phyloP scores from a whole-genome alignment of 1,140 invertebrate species.

The Bombus polaris region DNA sequence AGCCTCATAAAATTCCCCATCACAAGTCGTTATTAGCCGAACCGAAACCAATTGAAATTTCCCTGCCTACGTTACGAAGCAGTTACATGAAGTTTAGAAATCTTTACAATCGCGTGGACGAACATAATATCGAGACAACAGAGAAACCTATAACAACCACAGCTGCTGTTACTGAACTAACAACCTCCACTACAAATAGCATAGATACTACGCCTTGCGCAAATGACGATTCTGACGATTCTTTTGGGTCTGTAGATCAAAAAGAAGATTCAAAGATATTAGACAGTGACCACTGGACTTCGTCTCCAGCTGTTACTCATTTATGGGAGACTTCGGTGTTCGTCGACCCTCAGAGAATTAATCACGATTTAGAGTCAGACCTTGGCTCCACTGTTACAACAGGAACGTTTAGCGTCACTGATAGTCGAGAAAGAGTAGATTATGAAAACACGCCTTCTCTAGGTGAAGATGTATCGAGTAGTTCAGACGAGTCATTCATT shows the following conservation, averaged over 20 bases:
- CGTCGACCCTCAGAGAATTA: conserved; percentile 88
- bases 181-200: conserved; percentile 31
- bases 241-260: neutral
- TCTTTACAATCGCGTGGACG: conserved; percentile 58
- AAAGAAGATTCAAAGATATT: neutral
- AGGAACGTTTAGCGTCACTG: neutral
- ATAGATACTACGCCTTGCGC: conserved; percentile 28
- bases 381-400: conserved; percentile 60
- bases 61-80: conserved; percentile 71
- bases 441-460: conserved; percentile 59
- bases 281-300: conserved; percentile 83
- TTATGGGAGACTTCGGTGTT: conserved; percentile 87
- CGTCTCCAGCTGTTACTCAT: conserved; percentile 82
- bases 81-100: conserved; percentile 71
- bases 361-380: conserved; percentile 84
- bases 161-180: conserved; percentile 11
- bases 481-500: conserved; percentile 3
- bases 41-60: conserved; percentile 18
- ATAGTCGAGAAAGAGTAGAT: conserved; percentile 27
- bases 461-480: neutral
- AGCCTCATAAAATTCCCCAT: conserved; percentile 73
- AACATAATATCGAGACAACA: conserved; percentile 18
- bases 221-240: neutral
- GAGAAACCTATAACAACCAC: conserved; percentile 27
- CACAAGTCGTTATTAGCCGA: conserved; percentile 67